Base-by-base conservation (phyloP, 2,113 vertebrate species). In the Argyrosomus japonicus region DNA sequence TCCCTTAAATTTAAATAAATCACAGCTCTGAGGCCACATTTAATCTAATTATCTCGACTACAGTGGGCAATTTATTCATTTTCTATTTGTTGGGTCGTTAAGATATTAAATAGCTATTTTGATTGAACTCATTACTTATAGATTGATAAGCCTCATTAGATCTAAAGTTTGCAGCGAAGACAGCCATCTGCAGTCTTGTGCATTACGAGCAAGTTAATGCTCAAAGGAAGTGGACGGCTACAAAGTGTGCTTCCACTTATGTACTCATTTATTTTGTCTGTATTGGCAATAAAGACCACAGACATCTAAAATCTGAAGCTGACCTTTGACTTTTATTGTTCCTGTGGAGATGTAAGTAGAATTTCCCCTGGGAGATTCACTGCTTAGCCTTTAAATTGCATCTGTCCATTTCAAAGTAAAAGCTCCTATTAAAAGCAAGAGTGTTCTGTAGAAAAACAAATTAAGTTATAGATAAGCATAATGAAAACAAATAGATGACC, bases 111-210 rank as follows among this genome's bases (percentile, higher is more conserved):
- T 72, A 64, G 13, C 25, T 57, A 4, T 56, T 88, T 60, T 25
- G n/a, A 79, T 60, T 74, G 12, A 81, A 78, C 81, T 70, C n/a
- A 29, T 23, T 60, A 15, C 40, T 63, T 27, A 51, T 18, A 21
- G 56, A 89, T 78, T 78, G 51, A 84, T 82, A 43, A 32, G 56
- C 53, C 17, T 76, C 29, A 88, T 77, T 79, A 68, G 13, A 79
- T 63, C 0, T 10, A 12, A 70, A 60, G 45, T 81, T 77, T 54
- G 54, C 14, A 21, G 45, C 18, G 5, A 19, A 72, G 40, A 32
- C 6, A 75, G n/a, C 13, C 5, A 10, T 18, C 25, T 68, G 67
- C 9, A 32, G 4, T 48, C 15, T 32, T 17, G 40, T 54, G 64
- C 53, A 23, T 58, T 48, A 4, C 3, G 2, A 23, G 53, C 1